These are phyloP conservation scores for Temnothorax nylanderi DNA, from an alignment of 1,140 invertebrate genomes.

Conservation along the genomic window DNA sequence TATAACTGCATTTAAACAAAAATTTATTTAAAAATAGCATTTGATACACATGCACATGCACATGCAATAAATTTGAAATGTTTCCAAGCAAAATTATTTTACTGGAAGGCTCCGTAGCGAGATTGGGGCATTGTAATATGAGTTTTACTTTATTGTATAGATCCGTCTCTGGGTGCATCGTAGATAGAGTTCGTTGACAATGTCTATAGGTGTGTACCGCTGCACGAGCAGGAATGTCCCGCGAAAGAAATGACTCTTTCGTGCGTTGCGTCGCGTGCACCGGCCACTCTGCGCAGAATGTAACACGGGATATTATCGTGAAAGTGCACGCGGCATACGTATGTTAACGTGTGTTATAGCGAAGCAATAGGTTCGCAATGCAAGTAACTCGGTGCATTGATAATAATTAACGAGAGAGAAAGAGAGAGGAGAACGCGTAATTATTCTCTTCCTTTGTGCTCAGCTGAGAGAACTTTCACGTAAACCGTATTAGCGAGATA, in stretches of 20 bases:
- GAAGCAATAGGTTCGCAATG: neutral
- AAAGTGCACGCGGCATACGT: conserved; percentile 37
- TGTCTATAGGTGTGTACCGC: conserved; percentile 24
- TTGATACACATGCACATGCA: neutral
- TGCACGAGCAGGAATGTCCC: conserved; percentile 15
- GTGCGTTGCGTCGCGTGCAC: conserved; percentile 59
- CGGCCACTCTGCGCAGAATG: conserved; percentile 12
- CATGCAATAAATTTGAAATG: neutral
- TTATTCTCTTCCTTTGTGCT: conserved; percentile 29
- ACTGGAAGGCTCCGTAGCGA: too few species aligned
- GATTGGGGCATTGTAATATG: neutral
- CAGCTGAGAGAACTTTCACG: conserved; percentile 34
- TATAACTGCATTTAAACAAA: neutral
- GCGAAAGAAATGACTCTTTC: conserved; percentile 49
- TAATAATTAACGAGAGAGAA: conserved; percentile 39
- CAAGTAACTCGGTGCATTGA: conserved; percentile 11
- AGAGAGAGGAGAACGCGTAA: conserved; percentile 10
- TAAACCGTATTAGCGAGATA: conserved; percentile 25
- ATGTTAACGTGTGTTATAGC: conserved; percentile 43
- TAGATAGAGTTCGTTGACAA: conserved; percentile 22
- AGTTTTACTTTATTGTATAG: neutral
- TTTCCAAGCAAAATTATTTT: neutral
- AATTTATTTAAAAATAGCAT: neutral
- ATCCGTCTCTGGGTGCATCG: neutral
- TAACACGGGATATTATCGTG: conserved; percentile 42